A percentile compares a stretch with the other conserved stretches of the same genome.
Conservation (phyloP, 2,113 vertebrate genomes). For the Dasypus novemcinctus region DNA sequence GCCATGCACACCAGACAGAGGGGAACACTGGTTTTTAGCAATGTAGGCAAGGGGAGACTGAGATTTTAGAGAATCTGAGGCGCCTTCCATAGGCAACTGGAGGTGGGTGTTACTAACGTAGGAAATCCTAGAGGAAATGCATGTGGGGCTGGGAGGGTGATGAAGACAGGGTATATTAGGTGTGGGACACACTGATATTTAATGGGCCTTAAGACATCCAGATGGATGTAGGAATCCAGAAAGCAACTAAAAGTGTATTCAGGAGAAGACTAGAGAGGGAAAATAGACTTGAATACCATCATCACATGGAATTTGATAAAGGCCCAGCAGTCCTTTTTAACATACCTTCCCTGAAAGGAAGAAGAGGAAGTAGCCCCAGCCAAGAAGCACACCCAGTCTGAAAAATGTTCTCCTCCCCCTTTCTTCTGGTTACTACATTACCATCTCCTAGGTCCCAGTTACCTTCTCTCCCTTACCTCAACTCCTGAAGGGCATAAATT, state of each 20-base stretch:
- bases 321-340: background rate
- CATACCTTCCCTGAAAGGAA: background rate
- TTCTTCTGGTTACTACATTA: no score
- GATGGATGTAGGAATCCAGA: background rate
- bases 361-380: background rate
- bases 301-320: no score
- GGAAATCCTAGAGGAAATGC: fast-evolving
- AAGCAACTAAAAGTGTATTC: background rate
- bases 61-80: background rate
- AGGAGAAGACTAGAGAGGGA: background rate
- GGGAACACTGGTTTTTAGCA: no score
- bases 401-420: background rate
- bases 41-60: no score
- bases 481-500: no score
- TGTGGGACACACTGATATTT: background rate
- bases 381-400: background rate
- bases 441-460: background rate
- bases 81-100: no score
- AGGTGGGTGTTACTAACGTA: fast-evolving
- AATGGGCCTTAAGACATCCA: background rate
- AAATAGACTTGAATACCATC: background rate
- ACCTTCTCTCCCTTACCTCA: no score
- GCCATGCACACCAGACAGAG: no score
- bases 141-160: no score
- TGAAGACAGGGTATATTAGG: background rate